Conservation (phyloP, 2,113 vertebrate species). For the Nyctereutes procyonoides region DNA sequence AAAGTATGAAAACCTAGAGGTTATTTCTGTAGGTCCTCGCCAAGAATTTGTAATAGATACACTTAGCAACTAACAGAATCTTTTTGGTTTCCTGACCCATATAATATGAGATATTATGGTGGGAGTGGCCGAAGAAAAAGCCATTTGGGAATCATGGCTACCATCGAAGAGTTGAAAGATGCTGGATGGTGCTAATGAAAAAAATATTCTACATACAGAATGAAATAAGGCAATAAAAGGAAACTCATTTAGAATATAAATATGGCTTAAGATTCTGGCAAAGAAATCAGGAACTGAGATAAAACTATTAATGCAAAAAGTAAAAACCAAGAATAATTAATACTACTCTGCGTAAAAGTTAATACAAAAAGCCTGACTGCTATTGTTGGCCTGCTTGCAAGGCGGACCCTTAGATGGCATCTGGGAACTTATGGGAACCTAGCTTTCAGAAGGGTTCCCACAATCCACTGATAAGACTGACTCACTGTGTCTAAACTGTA, state of each 20-base stretch:
- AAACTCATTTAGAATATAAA: not conserved
- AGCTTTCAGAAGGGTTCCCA: not conserved
- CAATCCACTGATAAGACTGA: not conserved
- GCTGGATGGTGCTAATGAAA: not conserved
- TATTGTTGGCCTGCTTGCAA: not conserved
- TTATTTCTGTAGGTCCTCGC: constrained; percentile 14
- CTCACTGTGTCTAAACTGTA: not conserved
- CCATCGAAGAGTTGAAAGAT: not conserved
- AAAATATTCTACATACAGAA: not conserved
- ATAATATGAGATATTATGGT: not conserved
- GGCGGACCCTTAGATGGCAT: not conserved
- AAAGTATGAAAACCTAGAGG: not conserved
- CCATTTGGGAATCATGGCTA: not conserved
- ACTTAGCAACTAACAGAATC: not conserved
- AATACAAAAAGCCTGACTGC: not conserved
- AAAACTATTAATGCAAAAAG: not conserved
- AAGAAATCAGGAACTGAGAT: not conserved
- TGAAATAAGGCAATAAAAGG: not conserved
- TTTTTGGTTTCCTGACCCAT: not conserved
- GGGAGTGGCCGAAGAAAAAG: not conserved
- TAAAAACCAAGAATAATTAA: constrained; percentile 4
- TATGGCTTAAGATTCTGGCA: not conserved
- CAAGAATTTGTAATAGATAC: not conserved
- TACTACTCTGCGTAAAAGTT: not conserved
- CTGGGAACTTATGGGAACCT: not conserved